Base-by-base conservation (phyloP, 92 coral and sea anemone species). In the Bergia puertoricense region DNA sequence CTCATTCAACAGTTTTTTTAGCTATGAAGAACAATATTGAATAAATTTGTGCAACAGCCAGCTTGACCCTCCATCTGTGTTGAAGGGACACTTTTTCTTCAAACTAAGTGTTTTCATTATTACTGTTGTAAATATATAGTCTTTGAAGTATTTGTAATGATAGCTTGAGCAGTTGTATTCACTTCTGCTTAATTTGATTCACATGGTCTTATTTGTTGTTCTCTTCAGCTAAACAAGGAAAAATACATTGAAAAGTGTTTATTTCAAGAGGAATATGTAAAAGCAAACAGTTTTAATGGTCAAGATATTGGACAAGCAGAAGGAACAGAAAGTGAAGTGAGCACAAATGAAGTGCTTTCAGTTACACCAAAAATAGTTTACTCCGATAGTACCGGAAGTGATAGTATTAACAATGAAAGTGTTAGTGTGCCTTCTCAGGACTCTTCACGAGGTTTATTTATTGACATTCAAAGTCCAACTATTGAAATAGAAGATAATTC, bases 151-250 rank as follows among this genome's bases (percentile, higher is more conserved):
- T 46, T 46, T 46, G 50, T 5, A 46, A 46, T 46, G 50, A 6
- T 5, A 46, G 18, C 18, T 54, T 54, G 54, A 54, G 59, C 16
- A 11, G 1, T 6, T 48, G 54, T 48, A 48, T 48, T 48, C 54
- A 48, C 54, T 48, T 48, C 10, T 48, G 59, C 3, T 54, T 11
- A 54, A 8, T 54, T 6, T 54, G 14, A 10, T 46, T 13, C 59
- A 54, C 14, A 54, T 10, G 59, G 46, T 59, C 59, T 42, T 14
- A 14, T 22, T 56, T 56, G 4, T 75, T 38, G 56, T 42, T 40
- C 56, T 51, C 85, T 65, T 69, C 80, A 95, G 98, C 84, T 95
- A 36, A 91, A 89, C 91, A 93, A 92, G 86, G 85, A 74, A 86
- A 89, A 91, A 72, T 92, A 92, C 79, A 51, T 92, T 71, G 90